Conservation (phyloP, 2,888 invertebrate species). For the Acrocyrtus sp. region DNA sequence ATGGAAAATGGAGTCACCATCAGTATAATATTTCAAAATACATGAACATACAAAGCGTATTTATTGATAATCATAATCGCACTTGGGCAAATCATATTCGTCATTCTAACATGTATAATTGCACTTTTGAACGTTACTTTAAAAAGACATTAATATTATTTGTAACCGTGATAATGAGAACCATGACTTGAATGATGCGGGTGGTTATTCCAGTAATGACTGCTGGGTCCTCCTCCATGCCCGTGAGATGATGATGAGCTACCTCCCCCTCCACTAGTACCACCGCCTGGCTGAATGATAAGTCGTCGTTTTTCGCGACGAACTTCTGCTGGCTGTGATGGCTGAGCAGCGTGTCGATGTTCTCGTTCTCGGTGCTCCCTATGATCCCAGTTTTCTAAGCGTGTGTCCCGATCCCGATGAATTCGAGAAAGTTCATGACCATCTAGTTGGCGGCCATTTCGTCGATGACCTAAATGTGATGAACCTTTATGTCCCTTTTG, state of each 20-base stretch:
- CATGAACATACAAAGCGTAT: too few species aligned
- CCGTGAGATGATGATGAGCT: not conserved
- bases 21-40: too few species aligned
- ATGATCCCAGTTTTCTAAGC: not conserved
- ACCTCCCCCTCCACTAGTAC: too few species aligned
- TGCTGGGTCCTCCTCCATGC: slow-evolving; percentile 4
- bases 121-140: too few species aligned
- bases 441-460: slow-evolving; percentile 27
- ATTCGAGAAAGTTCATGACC: slow-evolving; percentile 13
- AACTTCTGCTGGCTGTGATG: slow-evolving; percentile 36
- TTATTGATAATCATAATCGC: too few species aligned
- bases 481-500: not conserved
- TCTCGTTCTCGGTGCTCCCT: not conserved
- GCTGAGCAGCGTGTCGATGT: slow-evolving; percentile 1
- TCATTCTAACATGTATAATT: too few species aligned
- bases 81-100: too few species aligned
- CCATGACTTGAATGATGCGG: slow-evolving; percentile 5
- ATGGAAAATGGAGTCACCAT: not conserved
- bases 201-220: not conserved
- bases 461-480: not conserved
- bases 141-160: too few species aligned
- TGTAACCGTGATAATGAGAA: slow-evolving; percentile 22
- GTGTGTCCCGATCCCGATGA: slow-evolving; percentile 1
- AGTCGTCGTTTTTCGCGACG: slow-evolving; percentile 52
- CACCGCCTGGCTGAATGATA: slow-evolving; percentile 50